Evolutionary conservation across 2,888 invertebrate genomes (phyloP).

Genomic region (Meiosimyza platycephala): DNA sequence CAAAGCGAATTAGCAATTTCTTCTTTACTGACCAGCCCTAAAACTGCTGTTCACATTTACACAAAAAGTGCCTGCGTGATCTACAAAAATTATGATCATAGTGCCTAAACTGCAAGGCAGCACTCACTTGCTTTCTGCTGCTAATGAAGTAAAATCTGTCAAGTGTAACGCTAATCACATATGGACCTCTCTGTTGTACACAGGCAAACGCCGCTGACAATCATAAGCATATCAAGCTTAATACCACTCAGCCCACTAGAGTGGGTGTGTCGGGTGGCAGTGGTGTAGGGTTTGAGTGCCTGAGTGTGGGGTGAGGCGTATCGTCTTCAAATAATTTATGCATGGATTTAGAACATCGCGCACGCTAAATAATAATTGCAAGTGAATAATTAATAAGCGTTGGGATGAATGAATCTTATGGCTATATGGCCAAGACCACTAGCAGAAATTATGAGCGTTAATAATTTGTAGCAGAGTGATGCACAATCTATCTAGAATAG

Average conservation of each 20-base stretch:
- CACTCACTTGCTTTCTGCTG: no score
- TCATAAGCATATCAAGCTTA: no score
- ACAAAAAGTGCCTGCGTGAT: background rate
- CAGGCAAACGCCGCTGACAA: background rate
- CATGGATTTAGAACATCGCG: conserved; percentile 47
- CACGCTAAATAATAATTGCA: conserved; percentile 48
- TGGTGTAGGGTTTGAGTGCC: background rate
- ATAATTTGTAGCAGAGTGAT: no score
- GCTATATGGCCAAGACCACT: no score
- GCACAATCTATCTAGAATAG: no score
- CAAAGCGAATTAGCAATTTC: background rate
- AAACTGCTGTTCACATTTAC: background rate
- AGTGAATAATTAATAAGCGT: conserved; percentile 43
- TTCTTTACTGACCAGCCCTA: conserved; percentile 6
- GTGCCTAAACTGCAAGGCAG: no score
- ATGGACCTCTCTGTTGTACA: background rate
- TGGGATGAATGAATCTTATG: no score
- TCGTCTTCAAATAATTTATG: conserved; percentile 40
- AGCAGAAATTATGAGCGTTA: no score
- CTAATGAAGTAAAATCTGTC: conserved; percentile 15
- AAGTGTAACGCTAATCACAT: conserved; percentile 16
- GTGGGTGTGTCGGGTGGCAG: background rate
- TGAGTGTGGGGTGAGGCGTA: conserved; percentile 18
- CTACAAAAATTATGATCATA: no score
- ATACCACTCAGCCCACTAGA: no score